phyloP scores from a whole-genome alignment of 2,888 invertebrate genomes.

The Syrista parreyssii region DNA sequence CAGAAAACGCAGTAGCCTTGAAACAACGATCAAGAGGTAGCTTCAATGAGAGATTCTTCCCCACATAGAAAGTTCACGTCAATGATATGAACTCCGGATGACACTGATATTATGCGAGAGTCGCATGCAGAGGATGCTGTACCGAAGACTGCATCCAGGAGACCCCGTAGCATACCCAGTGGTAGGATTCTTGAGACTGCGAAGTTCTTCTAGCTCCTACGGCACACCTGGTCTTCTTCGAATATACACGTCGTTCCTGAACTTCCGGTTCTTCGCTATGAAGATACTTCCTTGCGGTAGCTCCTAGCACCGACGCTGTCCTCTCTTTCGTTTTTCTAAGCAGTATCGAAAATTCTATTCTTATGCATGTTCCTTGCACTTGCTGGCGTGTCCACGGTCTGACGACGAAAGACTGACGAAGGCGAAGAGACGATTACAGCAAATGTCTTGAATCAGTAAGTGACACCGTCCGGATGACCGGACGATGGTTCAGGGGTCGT shows the following conservation, averaged over 20 bases:
- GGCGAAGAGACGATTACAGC: not conserved
- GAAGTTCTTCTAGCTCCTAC: not conserved
- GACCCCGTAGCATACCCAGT: constrained; percentile 55
- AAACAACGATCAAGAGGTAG: not conserved
- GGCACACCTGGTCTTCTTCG: not conserved
- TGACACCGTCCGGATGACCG: constrained; percentile 39
- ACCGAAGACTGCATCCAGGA: constrained; percentile 54
- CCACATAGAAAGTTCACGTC: not conserved
- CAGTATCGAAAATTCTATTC: not conserved
- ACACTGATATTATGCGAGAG: not conserved
- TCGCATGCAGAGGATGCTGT: constrained; percentile 25
- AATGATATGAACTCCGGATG: not conserved
- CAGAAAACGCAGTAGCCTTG: not conserved
- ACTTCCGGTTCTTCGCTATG: not conserved
- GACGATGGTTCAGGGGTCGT: constrained; percentile 58
- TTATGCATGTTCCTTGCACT: not conserved
- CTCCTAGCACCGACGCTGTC: not conserved
- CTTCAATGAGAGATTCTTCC: not conserved
- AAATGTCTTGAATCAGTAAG: constrained; percentile 4
- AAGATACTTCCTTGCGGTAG: not conserved
- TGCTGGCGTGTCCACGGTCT: not conserved
- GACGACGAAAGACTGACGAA: constrained; percentile 8
- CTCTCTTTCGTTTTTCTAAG: not conserved
- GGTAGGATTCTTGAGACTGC: not conserved
- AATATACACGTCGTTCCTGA: not conserved